Evolutionary conservation across 2,797 vertebrate genomes (phyloP), one percentile per base, ranked within the genome.

Genomic region (Pseudotriccus pelzelni): DNA sequence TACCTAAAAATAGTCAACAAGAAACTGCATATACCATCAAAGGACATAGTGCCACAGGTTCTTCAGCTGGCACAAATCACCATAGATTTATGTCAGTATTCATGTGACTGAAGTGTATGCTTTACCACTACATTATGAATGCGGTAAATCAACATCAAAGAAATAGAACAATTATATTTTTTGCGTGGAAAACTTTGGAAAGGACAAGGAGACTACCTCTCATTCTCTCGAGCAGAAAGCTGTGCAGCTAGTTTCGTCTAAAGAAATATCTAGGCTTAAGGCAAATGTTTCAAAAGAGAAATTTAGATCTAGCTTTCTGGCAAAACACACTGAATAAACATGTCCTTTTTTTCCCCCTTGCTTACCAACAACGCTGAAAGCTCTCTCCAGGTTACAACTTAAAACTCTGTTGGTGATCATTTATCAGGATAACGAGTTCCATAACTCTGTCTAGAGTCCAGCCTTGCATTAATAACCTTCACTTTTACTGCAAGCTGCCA

Each of bases 301-400:
- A 50, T 4, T 43, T 49, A 56, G 15, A 58, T n/a, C 3, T 43
- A 77, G 34, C 14, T 81, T 53, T 32, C 56, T 52, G 59, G 43
- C 6, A 75, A 79, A 87, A 87, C 8, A 4, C 20, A 49, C 30
- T n/a, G 67, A 49, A 24, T 80, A 92, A 93, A 70, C 3, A 70
- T 1, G 14, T 3, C 1, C 9, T 25, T n/a, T 55, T 21, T 10
- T 10, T 5, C 1, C 4, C 3, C 2, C 32, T 56, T 75, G 22
- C 58, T 73, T 81, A 53, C 25, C 20, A 78, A 22, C 25, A 80
- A 9, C 5, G 8, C 8, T 34, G 58, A 81, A 75, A 73, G 14
- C 30, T 84, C 76, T 41, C 84, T 68, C 47, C 53, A 70, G 17
- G 14, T 85, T 72, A 75, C 58, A 64, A 74, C 53, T 63, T 70